phyloP scores from a whole-genome alignment of 1,140 invertebrate species.

The Pentalonia nigronervosa region DNA sequence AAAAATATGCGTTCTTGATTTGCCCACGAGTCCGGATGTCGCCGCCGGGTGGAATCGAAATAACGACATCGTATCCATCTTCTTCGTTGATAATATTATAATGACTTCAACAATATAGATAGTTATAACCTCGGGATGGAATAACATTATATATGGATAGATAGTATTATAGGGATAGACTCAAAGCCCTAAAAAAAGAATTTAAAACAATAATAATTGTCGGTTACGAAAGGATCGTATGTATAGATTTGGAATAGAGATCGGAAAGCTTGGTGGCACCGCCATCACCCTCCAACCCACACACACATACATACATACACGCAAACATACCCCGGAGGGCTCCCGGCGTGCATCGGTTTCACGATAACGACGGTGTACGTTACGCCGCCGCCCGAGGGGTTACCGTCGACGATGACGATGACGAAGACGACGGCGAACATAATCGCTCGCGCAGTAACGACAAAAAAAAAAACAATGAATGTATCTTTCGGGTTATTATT shows the following conservation, averaged over 20 bases:
- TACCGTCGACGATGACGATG: background rate
- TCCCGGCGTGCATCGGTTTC: conserved; percentile 10
- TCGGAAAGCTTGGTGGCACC: conserved; percentile 12
- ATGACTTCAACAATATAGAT: background rate
- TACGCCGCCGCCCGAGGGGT: background rate
- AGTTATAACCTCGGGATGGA: background rate
- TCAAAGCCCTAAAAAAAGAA: background rate
- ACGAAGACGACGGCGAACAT: background rate
- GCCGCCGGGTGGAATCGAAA: background rate
- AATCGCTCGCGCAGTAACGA: background rate
- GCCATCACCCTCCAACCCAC: background rate
- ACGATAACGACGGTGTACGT: background rate
- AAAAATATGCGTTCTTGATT: background rate
- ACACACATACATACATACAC: background rate
- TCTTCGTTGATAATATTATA: background rate
- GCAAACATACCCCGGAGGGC: background rate
- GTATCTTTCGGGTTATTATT: background rate
- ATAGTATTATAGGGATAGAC: background rate
- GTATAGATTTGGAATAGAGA: conserved; percentile 13
- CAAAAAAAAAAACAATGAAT: conserved; percentile 38
- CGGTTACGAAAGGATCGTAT: conserved; percentile 30
- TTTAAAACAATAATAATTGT: conserved; percentile 46
- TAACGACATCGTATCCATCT: background rate
- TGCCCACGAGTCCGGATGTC: background rate
- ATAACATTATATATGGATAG: background rate